Base-by-base conservation (phyloP, 1,140 invertebrate genomes). In the Gerris buenoi region DNA sequence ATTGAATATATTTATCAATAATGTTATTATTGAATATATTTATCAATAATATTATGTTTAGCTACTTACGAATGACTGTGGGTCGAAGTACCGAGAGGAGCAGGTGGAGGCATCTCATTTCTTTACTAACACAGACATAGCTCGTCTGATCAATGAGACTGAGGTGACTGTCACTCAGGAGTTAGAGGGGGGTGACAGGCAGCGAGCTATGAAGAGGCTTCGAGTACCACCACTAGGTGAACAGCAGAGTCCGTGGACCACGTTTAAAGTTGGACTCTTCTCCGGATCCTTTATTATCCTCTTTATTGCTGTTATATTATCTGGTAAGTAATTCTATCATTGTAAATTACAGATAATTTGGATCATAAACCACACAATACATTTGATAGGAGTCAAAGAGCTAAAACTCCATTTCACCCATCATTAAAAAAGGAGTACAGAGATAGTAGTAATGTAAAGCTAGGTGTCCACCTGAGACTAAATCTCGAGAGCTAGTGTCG, bases 91-190 rank as follows among this genome's bases (percentile, higher is more conserved):
- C 90, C 78, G 88, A 63, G 83, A 85, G 65, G 83, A 88, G 65
- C 83, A 90, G 72, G 90, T 96, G 1, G 91, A 95, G 73, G 79
- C 81, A 14, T 85, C 90, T 1, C 84, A 88, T 65, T 96, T 96
- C 77, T 88, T 91, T 76, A 87, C 84, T 0, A 93, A 90, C 75
- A 91, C 91, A 74, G 89, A 93, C 73, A 92, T 95, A 63, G 88
- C 91, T 74, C 85, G 89, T 63, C 76, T 95, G 14, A 94, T 96
- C 68, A 82, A 82, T 68, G 90, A 95, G 73, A 90, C 88, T 0
- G 92, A 95, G 78, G 83, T 83, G 69, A 76, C 80, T 58, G 87
- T 93, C n/a, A 95, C 90, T 0, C 82, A 84, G 69, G 87, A 92
- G 68, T 80, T 95, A 22, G 92, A 95, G 76, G 84, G 81, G 25